Evolutionary conservation across 2,113 vertebrate species (phyloP), one percentile per base, ranked within the genome.

Genomic region (Theristicus caerulescens): DNA sequence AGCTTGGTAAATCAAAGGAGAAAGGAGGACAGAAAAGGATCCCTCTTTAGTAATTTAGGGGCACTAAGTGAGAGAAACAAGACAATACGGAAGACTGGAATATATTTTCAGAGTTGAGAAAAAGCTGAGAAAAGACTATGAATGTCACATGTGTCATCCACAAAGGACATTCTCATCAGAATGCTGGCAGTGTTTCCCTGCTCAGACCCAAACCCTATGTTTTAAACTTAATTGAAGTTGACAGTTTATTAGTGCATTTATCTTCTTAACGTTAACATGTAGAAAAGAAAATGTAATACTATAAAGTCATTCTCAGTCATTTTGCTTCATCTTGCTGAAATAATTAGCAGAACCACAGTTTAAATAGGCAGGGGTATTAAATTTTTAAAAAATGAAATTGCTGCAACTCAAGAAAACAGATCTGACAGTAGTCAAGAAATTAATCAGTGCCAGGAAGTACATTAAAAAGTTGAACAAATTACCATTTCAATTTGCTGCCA

Each of bases 231-330:
- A 94, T 71, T 90, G 69, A 94, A 78, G 59, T 9, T 76, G 83
- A 61, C 80, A 91, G 69, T 86, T 96, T 94, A 89, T 91, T 84
- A 91, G 57, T 55, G 83, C 80, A 82, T 94, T 88, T 90, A 80
- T 90, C 38, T 92, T 86, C 74, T 57, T 92, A 88, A 90, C 1
- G 1, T 55, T 92, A 90, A 78, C 8, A 29, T 47, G 21, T 27
- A 74, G 82, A 92, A 95, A 78, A 90, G 58, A 89, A 94, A 86
- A 88, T 78, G 20, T 78, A 88, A 81, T 59, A 31, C 22, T 70
- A 34, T 88, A 90, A 82, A 90, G 38, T 64, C 25, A 51, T 88
- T 90, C 78, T 62, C 58, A 74, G 47, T 81, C 12, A 88, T 66
- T 92, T 95, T 67, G 31, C 66, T 94, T 94, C 54, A 80, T 74